A percentile compares a stretch with the other conserved stretches of the same genome.
Evolutionary conservation across 2,113 vertebrate species (phyloP).

Genomic region (Pelvicachromis taeniatus): DNA sequence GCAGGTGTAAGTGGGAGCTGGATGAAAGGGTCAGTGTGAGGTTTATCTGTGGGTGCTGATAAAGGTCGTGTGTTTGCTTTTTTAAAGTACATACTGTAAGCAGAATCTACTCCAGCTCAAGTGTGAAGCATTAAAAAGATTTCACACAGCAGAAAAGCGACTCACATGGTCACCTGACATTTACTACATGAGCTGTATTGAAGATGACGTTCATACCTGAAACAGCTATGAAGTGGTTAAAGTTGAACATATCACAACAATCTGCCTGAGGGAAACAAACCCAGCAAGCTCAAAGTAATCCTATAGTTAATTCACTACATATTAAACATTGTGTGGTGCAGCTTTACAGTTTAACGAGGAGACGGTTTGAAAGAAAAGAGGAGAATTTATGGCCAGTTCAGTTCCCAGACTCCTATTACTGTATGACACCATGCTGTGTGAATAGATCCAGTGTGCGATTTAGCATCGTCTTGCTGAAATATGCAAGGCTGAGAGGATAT

Average conservation of each 20-base stretch:
- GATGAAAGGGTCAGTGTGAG: neutral
- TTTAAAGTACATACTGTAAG: neutral
- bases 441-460: neutral
- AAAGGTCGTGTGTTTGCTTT: neutral
- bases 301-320: neutral
- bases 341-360: neutral
- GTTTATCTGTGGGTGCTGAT: neutral
- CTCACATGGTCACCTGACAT: neutral
- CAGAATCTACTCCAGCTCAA: neutral
- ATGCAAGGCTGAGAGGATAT: neutral
- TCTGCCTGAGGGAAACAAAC: neutral
- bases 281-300: rapidly evolving
- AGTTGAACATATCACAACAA: neutral
- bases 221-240: neutral
- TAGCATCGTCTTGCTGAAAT: neutral
- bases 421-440: rapidly evolving
- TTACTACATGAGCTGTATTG: neutral
- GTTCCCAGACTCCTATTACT: neutral
- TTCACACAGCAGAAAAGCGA: too few relatives aligned
- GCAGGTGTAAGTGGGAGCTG: neutral
- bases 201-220: neutral
- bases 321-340: rapidly evolving
- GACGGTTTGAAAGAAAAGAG: neutral
- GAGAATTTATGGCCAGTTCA: neutral
- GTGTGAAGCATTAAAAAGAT: neutral